Evolutionary conservation across 1,140 invertebrate species (phyloP).

Genomic region (Parapsyche elsis): DNA sequence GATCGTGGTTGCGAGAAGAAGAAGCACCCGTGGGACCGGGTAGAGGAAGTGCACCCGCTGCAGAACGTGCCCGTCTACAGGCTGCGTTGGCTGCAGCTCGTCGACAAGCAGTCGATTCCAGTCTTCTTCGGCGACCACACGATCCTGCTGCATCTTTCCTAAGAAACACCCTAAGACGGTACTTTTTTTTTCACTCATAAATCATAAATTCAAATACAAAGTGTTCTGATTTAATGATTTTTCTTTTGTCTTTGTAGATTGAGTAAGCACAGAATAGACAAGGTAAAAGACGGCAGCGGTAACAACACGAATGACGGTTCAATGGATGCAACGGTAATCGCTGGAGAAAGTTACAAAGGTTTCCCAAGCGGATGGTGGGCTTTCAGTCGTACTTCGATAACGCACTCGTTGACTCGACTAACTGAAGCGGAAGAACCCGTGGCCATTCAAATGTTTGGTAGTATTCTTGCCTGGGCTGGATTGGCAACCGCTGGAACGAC

Average conservation of each 20-base stretch:
- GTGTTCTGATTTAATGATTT: neutral
- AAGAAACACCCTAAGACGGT: slow-evolving; percentile 85
- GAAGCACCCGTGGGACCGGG: slow-evolving; percentile 71
- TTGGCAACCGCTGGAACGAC: slow-evolving; percentile 66
- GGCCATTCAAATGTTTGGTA: slow-evolving; percentile 82
- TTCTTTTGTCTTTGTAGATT: slow-evolving; percentile 66
- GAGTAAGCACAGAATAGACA: slow-evolving; percentile 89
- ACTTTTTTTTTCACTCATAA: neutral
- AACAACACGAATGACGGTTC: slow-evolving; percentile 66
- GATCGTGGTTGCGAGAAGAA: slow-evolving; percentile 87
- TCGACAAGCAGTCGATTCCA: slow-evolving; percentile 84
- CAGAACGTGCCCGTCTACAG: slow-evolving; percentile 62
- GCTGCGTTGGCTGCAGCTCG: slow-evolving; percentile 74
- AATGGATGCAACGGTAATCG: slow-evolving; percentile 20
- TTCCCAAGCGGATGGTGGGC: slow-evolving; percentile 87
- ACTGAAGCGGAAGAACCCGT: slow-evolving; percentile 89
- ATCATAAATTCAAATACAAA: neutral
- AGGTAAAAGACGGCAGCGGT: slow-evolving; percentile 82
- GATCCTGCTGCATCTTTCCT: slow-evolving; percentile 83
- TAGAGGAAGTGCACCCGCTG: slow-evolving; percentile 58
- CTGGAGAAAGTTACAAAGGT: slow-evolving; percentile 86
- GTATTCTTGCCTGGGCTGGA: slow-evolving; percentile 84
- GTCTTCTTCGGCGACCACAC: slow-evolving; percentile 82
- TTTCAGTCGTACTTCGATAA: slow-evolving; percentile 82
- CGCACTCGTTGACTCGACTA: slow-evolving; percentile 84